Evolutionary conservation across 2,888 invertebrate genomes (phyloP).

Genomic region (Pristionchus arcanus): DNA sequence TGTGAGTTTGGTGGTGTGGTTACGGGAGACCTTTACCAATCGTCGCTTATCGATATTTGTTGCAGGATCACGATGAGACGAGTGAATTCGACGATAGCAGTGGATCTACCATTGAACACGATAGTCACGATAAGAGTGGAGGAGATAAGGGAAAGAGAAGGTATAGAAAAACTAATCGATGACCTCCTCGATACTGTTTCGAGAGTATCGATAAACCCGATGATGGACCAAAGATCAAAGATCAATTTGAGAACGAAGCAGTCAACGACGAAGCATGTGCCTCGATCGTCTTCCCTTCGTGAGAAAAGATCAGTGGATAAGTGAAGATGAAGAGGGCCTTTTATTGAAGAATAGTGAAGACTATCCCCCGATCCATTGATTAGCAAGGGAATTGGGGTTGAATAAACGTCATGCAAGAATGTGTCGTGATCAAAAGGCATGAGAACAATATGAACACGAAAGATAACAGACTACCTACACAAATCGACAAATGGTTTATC

Average conservation of each 20-base stretch:
- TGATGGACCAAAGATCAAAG: too few relatives aligned
- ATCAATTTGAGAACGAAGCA: background rate
- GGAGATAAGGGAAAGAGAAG: background rate
- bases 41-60: background rate
- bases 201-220: too few relatives aligned
- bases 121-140: background rate
- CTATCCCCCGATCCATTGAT: too few relatives aligned
- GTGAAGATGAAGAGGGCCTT: background rate
- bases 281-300: background rate
- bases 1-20: background rate
- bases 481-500: too few relatives aligned
- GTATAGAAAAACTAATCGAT: too few relatives aligned
- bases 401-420: too few relatives aligned
- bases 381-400: too few relatives aligned
- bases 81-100: background rate
- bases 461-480: too few relatives aligned
- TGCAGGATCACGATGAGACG: background rate
- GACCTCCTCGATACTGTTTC: background rate
- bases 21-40: background rate
- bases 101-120: background rate
- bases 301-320: background rate
- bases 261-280: background rate
- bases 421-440: too few relatives aligned
- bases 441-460: too few relatives aligned
- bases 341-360: too few relatives aligned